Percentiles rank a stretch among this genome's conserved stretches.
Evolutionary conservation across 37 sponge, comb jelly and placozoan species (phyloP).

Genomic region (Axinella damicornis): DNA sequence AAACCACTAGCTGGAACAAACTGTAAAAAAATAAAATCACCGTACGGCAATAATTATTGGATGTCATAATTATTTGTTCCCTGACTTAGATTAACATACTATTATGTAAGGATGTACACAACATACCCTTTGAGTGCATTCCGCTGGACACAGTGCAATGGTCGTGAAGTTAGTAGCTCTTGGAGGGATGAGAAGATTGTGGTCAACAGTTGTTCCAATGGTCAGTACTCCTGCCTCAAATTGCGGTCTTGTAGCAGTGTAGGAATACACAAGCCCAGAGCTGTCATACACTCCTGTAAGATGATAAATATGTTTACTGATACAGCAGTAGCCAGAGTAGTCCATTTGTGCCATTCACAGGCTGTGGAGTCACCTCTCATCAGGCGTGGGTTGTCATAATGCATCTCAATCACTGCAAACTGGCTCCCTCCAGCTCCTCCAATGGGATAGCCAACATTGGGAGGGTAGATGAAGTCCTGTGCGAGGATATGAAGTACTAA

Average conservation of each 20-base stretch:
- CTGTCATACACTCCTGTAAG: slow-evolving; percentile 27
- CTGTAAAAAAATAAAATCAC: slow-evolving; percentile 10
- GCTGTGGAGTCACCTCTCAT: not conserved
- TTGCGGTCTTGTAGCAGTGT: not conserved
- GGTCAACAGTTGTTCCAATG: slow-evolving; percentile 17
- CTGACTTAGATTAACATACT: no score
- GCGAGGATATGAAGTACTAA: no score
- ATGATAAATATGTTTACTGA: no score
- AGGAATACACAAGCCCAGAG: slow-evolving; percentile 50
- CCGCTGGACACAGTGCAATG: not conserved
- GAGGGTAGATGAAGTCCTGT: slow-evolving; percentile 56
- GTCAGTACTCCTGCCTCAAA: slow-evolving; percentile 32
- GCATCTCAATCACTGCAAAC: slow-evolving; percentile 57
- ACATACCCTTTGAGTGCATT: slow-evolving; percentile 47
- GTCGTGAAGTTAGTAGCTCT: slow-evolving; percentile 13
- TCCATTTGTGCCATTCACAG: no score
- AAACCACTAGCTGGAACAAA: slow-evolving; percentile 40
- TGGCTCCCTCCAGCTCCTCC: slow-evolving; percentile 37
- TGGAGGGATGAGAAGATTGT: slow-evolving; percentile 49
- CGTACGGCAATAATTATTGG: not conserved
- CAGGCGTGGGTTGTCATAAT: slow-evolving; percentile 62
- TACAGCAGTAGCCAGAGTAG: no score
- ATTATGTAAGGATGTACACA: no score
- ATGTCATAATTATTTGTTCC: not conserved
- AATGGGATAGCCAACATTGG: slow-evolving; percentile 51